Evolutionary conservation across 2,113 vertebrate species (phyloP), one percentile per base, ranked within the genome.

Genomic region (Sebastes schlegelii): DNA sequence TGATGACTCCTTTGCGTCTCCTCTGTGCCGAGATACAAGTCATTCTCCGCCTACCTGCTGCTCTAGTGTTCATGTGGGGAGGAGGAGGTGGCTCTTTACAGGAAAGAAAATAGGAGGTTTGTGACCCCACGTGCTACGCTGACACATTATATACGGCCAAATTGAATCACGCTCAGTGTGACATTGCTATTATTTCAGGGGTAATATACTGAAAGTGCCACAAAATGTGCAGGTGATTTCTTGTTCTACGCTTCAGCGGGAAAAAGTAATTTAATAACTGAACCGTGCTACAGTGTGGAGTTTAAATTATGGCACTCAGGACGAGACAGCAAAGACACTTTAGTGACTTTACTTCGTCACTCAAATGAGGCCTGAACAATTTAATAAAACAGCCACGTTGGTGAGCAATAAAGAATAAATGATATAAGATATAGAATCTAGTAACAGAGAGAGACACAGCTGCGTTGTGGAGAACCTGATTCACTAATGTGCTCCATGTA

Each of bases 401-500:
- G 75, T 55, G 85, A 66, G 87, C 72, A 16, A 62, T 19, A 40
- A 19, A 62, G 26, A 83, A 52, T 57, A 69, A 74, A 86, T 58
- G 69, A 52, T 82, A 74, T 43, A 49, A 70, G 72, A 78, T 83
- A 77, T 84, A 21, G 57, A 61, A 68, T 13, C 51, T 49, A 69
- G 82, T 86, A 81, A 86, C 48, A 71, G 51, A 64, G 74, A 75
- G 70, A 64, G 74, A 68, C 57, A 61, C 67, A 23, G 85, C 79
- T 12, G 54, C 6, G 71, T 40, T 55, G n/a, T 43, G 70, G 42
- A 73, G 40, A 87, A 67, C 75, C 88, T 78, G 84, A 87, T 80
- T 90, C 64, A 63, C 83, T 82, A 85, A 88, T 85, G 57, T 72
- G 77, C 82, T 81, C 54, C 55, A 8, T 76, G 68, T 86, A 88